Base-by-base conservation (phyloP, 2,888 invertebrate species). In the Amblyteles armatorius region DNA sequence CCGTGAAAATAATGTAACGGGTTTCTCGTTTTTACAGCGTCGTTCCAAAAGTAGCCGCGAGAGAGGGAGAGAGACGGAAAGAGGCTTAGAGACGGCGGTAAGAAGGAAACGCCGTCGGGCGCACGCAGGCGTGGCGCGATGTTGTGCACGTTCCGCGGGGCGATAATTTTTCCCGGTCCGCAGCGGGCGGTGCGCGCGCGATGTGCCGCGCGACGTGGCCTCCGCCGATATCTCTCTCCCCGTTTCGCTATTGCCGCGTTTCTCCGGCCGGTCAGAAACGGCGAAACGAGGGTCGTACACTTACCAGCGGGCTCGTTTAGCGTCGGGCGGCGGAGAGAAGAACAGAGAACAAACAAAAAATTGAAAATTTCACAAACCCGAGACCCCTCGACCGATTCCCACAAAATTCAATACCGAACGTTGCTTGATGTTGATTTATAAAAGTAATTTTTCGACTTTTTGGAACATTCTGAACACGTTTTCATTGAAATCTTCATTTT, bases 81-180 rank as follows among this genome's bases (percentile, higher is more conserved):
- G 22, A 13, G 11, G 7, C 40, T 3, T n/a, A 40, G 55, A 29
- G 57, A 57, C 48, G 55, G 73, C 36, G 33, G 55, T 3, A 40
- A 68, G 55, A 73, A 50, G 60, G 36, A 79, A 74, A 40, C 16
- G 69, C n/a, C 29, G 26, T 52, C 68, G 65, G 65, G 55, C 79
- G 55, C 48, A 76, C 74, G 74, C 74, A 82, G 78, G 82, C 81
- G 81, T 84, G 84, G 81, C 69, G 48, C 65, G 73, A 74, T 55
- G 50, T 78, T 74, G 73, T 73, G 68, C 65, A 48, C 76, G 79
- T 76, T 67, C 57, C 73, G 67, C 57, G 50, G 33, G 65, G 65
- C 81, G 84, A 84, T 84, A 82, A 84, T 84, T 82, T 84, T 78
- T 84, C 74, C 69, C 74, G 69, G 69, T 50, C 74, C 81, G 65